Conservation (phyloP, 2,797 vertebrate species). For the Chlorospingus semifuscus region DNA sequence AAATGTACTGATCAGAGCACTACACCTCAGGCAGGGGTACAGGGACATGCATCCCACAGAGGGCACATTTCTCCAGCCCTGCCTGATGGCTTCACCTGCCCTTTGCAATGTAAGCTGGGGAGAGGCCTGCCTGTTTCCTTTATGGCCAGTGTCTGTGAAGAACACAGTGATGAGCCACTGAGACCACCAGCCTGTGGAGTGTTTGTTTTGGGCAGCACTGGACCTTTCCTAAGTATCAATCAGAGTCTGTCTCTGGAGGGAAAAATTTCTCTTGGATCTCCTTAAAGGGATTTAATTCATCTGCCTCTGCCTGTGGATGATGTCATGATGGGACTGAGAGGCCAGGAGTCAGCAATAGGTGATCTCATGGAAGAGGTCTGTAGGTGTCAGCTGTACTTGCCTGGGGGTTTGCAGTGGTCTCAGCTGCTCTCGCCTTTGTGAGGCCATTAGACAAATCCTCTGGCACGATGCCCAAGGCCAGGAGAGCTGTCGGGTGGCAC, state of each 20-base stretch:
- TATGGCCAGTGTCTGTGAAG: background rate
- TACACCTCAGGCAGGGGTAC: background rate
- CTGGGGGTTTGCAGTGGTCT: background rate
- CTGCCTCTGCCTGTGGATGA: background rate
- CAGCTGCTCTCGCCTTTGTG: background rate
- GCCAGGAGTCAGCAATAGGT: background rate
- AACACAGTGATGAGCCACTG: rapidly evolving
- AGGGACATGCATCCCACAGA: background rate
- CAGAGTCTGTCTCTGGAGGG: background rate
- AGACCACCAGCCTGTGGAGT: background rate
- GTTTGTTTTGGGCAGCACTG: rapidly evolving
- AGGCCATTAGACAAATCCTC: background rate
- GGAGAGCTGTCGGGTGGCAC: background rate
- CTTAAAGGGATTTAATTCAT: background rate
- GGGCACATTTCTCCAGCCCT: background rate
- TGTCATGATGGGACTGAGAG: background rate
- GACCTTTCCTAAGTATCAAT: background rate
- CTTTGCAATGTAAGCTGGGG: background rate
- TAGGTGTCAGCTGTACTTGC: background rate
- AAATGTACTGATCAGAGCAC: background rate
- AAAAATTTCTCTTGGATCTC: background rate
- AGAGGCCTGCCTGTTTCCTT: background rate
- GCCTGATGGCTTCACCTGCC: background rate
- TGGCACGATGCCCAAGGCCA: background rate
- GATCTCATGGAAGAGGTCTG: conserved; percentile 16